Percentiles rank a stretch among this genome's conserved stretches.
phyloP scores from a whole-genome alignment of 2,113 vertebrate genomes.

The Larimichthys polyactis region DNA sequence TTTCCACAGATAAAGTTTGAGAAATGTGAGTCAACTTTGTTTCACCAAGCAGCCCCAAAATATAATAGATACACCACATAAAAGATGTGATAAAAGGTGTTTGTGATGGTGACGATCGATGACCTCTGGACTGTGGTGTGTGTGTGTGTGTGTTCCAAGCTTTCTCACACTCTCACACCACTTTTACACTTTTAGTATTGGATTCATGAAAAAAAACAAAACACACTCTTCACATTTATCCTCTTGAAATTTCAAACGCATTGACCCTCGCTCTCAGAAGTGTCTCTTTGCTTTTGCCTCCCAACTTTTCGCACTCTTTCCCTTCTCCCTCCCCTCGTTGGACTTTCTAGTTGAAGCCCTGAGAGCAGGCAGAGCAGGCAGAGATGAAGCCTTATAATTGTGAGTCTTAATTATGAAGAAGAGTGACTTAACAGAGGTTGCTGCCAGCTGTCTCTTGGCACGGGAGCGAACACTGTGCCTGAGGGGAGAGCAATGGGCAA shows the following conservation, averaged over 20 bases:
- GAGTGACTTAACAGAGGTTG: constrained; percentile 58
- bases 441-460: constrained; percentile 66
- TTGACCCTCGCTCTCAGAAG: constrained; percentile 1
- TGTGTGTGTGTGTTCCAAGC: constrained; percentile 1
- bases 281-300: background rate
- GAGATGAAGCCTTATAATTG: constrained; percentile 53
- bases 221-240: background rate
- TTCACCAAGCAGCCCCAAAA: background rate
- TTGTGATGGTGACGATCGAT: background rate
- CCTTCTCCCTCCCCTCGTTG: background rate
- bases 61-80: background rate
- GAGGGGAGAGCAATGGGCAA: constrained; percentile 10
- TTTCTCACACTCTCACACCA: constrained; percentile 18
- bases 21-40: background rate
- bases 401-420: constrained; percentile 69
- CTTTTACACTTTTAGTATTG: background rate
- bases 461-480: background rate
- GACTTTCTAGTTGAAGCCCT: constrained; percentile 13
- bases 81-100: background rate
- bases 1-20: background rate
- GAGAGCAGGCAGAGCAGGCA: constrained; percentile 36
- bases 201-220: constrained; percentile 1
- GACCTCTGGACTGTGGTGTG: background rate
- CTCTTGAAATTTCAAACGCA: constrained; percentile 34
- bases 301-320: background rate